phyloP scores from a whole-genome alignment of 2,113 vertebrate genomes.

The Erythrolamprus reginae region DNA sequence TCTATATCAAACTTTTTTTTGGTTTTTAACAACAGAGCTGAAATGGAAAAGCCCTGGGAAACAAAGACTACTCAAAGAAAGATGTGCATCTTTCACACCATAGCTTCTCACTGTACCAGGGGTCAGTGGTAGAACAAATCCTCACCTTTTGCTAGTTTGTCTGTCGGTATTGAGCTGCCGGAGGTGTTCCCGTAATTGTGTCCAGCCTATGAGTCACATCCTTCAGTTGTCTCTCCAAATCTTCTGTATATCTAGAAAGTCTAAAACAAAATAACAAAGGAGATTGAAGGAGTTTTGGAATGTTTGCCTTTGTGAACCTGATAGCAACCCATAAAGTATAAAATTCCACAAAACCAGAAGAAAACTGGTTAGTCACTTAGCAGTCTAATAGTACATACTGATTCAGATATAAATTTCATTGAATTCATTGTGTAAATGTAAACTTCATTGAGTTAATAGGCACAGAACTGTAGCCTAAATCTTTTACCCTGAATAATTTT shows the following conservation, averaged over 20 bases:
- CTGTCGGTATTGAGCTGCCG: fast-evolving
- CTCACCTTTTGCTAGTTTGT: not conserved
- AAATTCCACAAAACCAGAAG: not conserved
- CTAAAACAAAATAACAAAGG: constrained; percentile 38
- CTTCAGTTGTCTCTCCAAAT: constrained; percentile 42
- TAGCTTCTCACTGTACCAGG: not conserved
- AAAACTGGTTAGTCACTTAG: not conserved
- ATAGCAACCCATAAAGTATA: not conserved
- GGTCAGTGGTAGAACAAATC: not conserved
- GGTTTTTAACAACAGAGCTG: not conserved
- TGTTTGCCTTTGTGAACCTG: not conserved
- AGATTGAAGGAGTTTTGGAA: not conserved
- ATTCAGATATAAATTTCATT: not conserved
- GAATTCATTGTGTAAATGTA: not conserved
- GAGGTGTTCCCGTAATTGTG: not conserved
- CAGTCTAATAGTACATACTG: not conserved
- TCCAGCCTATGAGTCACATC: constrained; percentile 30
- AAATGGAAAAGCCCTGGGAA: not conserved
- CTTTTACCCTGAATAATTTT: not conserved
- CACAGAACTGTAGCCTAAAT: not conserved
- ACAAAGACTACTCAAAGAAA: not conserved
- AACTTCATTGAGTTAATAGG: not conserved
- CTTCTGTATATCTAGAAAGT: constrained; percentile 40
- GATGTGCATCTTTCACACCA: not conserved
- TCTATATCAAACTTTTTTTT: not conserved